Percentiles rank a stretch among this genome's conserved stretches.
These are phyloP conservation scores for Bos indicus DNA, from an alignment of 2,113 vertebrate species.

Conservation along the genomic window DNA sequence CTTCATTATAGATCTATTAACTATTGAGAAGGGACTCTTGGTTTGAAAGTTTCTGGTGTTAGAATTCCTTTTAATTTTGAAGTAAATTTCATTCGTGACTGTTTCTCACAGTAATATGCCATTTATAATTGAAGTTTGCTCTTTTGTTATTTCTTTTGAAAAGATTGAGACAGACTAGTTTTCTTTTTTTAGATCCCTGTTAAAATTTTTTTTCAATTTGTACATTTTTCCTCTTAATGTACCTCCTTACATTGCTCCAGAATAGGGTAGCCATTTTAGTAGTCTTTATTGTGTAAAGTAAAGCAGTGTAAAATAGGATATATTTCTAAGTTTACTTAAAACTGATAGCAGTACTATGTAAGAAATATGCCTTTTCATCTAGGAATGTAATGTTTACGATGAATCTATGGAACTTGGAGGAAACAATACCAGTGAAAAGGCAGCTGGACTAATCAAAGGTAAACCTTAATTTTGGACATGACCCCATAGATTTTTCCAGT, in stretches of 20 bases:
- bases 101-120: not conserved
- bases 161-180: not conserved
- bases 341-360: not conserved
- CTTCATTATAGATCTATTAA: not conserved
- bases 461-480: conserved; percentile 19
- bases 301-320: not conserved
- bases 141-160: conserved; percentile 43
- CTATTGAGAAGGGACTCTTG: not conserved
- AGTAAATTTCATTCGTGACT: not conserved
- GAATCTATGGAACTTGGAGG: conserved; percentile 16
- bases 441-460: conserved; percentile 49
- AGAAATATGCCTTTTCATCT: conserved; percentile 21
- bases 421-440: conserved; percentile 29
- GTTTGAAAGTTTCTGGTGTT: not conserved
- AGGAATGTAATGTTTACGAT: conserved; percentile 50
- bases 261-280: not conserved
- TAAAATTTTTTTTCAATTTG: not conserved
- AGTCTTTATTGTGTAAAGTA: conserved; percentile 18
- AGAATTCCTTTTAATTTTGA: not conserved
- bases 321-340: conserved; percentile 27
- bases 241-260: not conserved
- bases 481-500: not conserved
- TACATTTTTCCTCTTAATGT: not conserved
- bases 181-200: not conserved
- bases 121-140: not conserved